A percentile compares a stretch with the other conserved stretches of the same genome.
Evolutionary conservation across 2,888 invertebrate species (phyloP).

Genomic region (Synergus gifuensis): DNA sequence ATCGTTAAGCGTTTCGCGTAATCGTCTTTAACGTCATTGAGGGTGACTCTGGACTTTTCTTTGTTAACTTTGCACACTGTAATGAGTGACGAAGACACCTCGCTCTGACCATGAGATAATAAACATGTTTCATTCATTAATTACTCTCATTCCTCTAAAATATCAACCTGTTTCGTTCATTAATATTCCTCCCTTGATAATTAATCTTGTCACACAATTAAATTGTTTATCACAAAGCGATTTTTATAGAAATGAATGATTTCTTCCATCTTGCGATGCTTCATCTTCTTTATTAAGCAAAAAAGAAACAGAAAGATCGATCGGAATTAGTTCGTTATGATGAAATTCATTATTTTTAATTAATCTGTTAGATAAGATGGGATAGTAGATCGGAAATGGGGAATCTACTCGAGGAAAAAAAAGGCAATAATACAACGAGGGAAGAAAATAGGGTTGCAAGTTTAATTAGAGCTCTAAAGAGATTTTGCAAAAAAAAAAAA

Average conservation of each 20-base stretch:
- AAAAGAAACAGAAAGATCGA: not conserved
- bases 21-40: conserved; percentile 60
- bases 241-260: conserved; percentile 51
- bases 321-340: conserved; percentile 8
- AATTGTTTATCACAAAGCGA: conserved; percentile 60
- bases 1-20: conserved; percentile 65
- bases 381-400: not conserved
- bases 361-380: conserved; percentile 7
- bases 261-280: not conserved
- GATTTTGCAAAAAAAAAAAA: not conserved
- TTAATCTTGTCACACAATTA: conserved; percentile 66
- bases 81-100: conserved; percentile 46
- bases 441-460: not conserved
- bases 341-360: conserved; percentile 32
- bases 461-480: not conserved
- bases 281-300: not conserved
- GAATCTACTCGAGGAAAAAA: not conserved
- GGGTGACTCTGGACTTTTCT: conserved; percentile 60
- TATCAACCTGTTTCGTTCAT: conserved; percentile 68
- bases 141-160: conserved; percentile 60
- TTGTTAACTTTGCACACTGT: conserved; percentile 56
- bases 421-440: not conserved
- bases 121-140: conserved; percentile 64
- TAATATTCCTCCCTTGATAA: conserved; percentile 61
- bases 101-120: conserved; percentile 45